These are phyloP conservation scores for Mycogona germanica DNA, from an alignment of 2,888 invertebrate species.

Conservation along the genomic window DNA sequence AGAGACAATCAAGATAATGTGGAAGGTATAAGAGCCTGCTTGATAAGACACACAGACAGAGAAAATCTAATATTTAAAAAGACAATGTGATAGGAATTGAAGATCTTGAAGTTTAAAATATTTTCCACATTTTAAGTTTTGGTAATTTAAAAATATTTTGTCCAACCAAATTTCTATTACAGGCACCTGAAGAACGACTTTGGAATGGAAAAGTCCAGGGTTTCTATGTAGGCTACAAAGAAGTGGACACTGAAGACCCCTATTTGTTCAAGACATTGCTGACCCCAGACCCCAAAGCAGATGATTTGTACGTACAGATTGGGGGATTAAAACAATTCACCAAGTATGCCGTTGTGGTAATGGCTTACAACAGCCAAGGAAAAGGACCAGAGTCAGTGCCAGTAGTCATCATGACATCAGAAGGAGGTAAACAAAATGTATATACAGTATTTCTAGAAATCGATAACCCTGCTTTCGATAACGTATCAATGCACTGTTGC, in stretches of 20 bases:
- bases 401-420: constrained; percentile 21
- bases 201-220: constrained; percentile 21
- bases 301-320: constrained; percentile 17
- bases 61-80: too few species aligned
- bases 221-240: constrained; percentile 21
- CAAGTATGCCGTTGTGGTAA: constrained; percentile 22
- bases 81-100: too few species aligned
- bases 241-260: constrained; percentile 18
- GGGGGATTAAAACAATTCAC: constrained; percentile 20
- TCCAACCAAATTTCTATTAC: too few species aligned
- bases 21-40: too few species aligned
- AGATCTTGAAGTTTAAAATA: too few species aligned
- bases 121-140: not conserved
- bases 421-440: constrained; percentile 18
- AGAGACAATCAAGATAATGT: too few species aligned
- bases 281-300: constrained; percentile 13
- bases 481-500: not conserved
- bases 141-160: not conserved
- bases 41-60: too few species aligned
- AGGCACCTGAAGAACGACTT: constrained; percentile 19
- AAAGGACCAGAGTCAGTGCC: constrained; percentile 20
- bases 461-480: not conserved
- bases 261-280: constrained; percentile 20
- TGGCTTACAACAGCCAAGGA: constrained; percentile 20
- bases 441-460: too few species aligned